A percentile compares a stretch with the other conserved stretches of the same genome.
Conservation (phyloP, 1,140 invertebrate species). For the Psilanteris sp. region DNA sequence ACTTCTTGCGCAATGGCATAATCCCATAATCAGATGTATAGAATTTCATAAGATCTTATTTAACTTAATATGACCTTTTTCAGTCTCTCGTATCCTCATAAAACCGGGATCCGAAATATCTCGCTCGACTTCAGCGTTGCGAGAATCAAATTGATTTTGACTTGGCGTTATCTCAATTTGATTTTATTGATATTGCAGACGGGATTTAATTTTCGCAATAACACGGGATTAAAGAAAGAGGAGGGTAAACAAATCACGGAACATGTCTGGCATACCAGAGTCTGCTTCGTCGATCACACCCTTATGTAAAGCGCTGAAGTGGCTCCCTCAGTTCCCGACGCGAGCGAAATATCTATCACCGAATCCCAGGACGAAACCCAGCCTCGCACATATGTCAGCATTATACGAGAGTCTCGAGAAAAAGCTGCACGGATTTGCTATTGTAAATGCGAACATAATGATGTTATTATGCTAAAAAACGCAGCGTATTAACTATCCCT, state of each 20-base stretch:
- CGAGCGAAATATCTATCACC: slow-evolving; percentile 74
- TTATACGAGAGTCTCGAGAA: slow-evolving; percentile 5
- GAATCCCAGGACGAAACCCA: slow-evolving; percentile 65
- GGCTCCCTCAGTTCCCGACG: slow-evolving; percentile 63
- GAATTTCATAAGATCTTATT: slow-evolving; percentile 57
- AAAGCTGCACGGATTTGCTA: slow-evolving; percentile 7
- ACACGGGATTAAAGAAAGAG: slow-evolving; percentile 48
- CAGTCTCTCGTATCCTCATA: slow-evolving; percentile 14
- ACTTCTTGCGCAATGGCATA: slow-evolving; percentile 31
- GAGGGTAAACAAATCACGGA: slow-evolving; percentile 76
- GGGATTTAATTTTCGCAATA: slow-evolving; percentile 35
- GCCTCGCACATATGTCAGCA: slow-evolving; percentile 20
- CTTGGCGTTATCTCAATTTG: slow-evolving; percentile 37
- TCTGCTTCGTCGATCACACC: slow-evolving; percentile 73
- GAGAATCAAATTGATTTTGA: slow-evolving; percentile 47
- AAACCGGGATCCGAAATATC: too few relatives aligned
- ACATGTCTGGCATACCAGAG: slow-evolving; percentile 78
- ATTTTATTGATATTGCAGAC: slow-evolving; percentile 20
- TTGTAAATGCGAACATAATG: background rate
- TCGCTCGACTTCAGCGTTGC: too few relatives aligned
- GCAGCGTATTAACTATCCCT: slow-evolving; percentile 17
- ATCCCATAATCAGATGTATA: slow-evolving; percentile 54
- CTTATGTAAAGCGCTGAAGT: slow-evolving; percentile 76
- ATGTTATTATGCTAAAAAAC: slow-evolving; percentile 21
- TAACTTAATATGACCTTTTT: slow-evolving; percentile 41